Base-by-base conservation (phyloP, 37 sponge, comb jelly and placozoan species). In the Mnemiopsis leidyi region DNA sequence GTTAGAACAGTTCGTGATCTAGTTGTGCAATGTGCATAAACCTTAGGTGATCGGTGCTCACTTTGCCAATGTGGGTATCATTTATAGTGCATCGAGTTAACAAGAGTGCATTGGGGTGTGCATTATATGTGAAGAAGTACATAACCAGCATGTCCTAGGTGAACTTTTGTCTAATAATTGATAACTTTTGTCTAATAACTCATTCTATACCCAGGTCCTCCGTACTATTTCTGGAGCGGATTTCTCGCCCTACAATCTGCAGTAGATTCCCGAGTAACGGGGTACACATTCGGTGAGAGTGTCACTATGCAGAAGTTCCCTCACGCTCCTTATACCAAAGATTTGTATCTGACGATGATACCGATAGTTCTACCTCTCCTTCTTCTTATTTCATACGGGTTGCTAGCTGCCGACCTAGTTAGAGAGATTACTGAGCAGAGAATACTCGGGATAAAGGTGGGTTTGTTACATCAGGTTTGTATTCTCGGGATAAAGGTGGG, bases 241-340 rank as follows among this genome's bases (percentile, higher is more conserved):
- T 79, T 79, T 36, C 38, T 79, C 1, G 82, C 82, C 7, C 37
- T 79, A 7, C 82, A 79, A 21, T 9, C 36, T 2, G 82, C 82
- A 23, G 36, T 79, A 23, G 82, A 79, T 23, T 32, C 36, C 36
- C 37, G 23, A 1, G 1, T 79, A 33, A 33, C 82, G 1, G 82
- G 82, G 7, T 1, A 5, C 21, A 5, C 33, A 0, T 35, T 79
- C 36, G 3, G 36, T 1, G 36, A 32, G 5, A 5, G 1, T 33
- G 82, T 79, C 82, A 13, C 20, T 2, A 23, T 79, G 20, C 82
- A 79, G 37, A 79, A 79, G 21, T 79, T 79, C 36, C 82, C 82
- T 36, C 82, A 79, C 21, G 61, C 61, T 48, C 9, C 23, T 5
- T 79, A 79, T 36, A 79, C 36, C 9, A 79, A 32, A 36, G 82